Conservation (phyloP, 1,140 invertebrate species). For the Mamestra configurata region DNA sequence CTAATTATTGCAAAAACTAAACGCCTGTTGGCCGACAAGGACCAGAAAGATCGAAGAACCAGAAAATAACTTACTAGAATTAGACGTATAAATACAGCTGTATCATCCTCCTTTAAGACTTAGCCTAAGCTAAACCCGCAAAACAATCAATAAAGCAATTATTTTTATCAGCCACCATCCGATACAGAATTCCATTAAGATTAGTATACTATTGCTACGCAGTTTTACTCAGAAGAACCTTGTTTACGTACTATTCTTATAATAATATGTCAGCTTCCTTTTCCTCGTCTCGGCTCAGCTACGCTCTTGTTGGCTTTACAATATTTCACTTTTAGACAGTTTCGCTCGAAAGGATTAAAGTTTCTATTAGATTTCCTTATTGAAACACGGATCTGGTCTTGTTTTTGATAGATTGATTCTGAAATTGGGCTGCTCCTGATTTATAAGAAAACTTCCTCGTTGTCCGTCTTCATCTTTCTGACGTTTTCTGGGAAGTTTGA, state of each 20-base stretch:
- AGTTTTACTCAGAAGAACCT: constrained; percentile 33
- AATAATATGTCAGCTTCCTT: constrained; percentile 33
- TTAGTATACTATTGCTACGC: constrained; percentile 18
- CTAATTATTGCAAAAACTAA: neutral
- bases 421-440: neutral
- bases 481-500: neutral
- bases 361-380: constrained; percentile 33
- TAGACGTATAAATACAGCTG: neutral
- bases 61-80: neutral
- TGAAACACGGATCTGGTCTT: neutral
- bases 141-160: constrained; percentile 43
- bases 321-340: constrained; percentile 33
- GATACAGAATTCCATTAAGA: constrained; percentile 36
- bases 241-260: constrained; percentile 33
- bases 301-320: constrained; percentile 11
- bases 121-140: constrained; percentile 2
- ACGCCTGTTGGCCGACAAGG: neutral
- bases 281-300: neutral
- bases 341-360: constrained; percentile 18
- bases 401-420: neutral
- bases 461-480: neutral
- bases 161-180: constrained; percentile 32
- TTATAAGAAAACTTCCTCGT: neutral
- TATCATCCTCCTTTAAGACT: neutral
- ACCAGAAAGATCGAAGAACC: neutral